Conservation (phyloP, 2,113 vertebrate species). For the Dicentrarchus labrax region DNA sequence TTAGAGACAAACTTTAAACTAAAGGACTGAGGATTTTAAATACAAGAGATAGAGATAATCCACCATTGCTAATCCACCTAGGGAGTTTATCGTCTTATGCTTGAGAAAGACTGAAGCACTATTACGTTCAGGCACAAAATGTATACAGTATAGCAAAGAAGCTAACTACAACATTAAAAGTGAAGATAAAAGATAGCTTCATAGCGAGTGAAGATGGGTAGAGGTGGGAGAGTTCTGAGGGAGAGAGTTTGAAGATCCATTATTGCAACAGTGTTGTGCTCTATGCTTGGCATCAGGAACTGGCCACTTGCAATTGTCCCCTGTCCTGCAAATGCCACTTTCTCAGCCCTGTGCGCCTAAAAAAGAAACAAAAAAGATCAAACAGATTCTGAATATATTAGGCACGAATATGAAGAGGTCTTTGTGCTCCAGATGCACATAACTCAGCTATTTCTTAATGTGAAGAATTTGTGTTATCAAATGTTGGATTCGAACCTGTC, state of each 20-base stretch:
- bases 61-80: not conserved
- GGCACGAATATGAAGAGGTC: not conserved
- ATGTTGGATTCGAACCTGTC: slow-evolving; percentile 43
- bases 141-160: not conserved
- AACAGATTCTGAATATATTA: not conserved
- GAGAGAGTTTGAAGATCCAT: slow-evolving; percentile 75
- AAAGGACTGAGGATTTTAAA: not conserved
- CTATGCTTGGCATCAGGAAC: slow-evolving; percentile 79
- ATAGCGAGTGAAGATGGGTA: slow-evolving; percentile 79
- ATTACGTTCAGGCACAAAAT: not conserved
- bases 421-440: slow-evolving; percentile 3
- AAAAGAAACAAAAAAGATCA: not conserved
- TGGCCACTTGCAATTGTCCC: slow-evolving; percentile 70
- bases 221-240: slow-evolving; percentile 68
- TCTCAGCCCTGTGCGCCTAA: slow-evolving; percentile 68
- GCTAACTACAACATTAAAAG: slow-evolving; percentile 65
- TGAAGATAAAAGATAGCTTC: slow-evolving; percentile 83
- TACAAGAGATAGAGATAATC: not conserved
- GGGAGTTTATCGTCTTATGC: not conserved
- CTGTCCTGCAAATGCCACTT: slow-evolving; percentile 82
- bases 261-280: slow-evolving; percentile 68
- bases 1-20: not conserved
- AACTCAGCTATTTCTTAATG: not conserved
- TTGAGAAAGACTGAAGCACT: not conserved
- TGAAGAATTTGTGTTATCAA: not conserved